Evolutionary conservation across 1,140 invertebrate species (phyloP).

Genomic region (Aleiodes sp.): DNA sequence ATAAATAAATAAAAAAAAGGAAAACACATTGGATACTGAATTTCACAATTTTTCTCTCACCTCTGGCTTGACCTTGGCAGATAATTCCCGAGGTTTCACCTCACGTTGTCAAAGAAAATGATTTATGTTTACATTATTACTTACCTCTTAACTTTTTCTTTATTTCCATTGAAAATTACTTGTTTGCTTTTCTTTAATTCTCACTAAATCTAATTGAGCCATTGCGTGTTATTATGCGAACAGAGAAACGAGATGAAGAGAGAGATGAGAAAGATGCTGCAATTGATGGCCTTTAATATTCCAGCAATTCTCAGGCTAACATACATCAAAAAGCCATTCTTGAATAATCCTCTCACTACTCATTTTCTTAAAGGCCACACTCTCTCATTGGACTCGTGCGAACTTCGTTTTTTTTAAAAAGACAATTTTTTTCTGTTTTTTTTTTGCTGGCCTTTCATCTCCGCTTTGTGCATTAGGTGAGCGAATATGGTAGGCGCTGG

Average conservation of each 20-base stretch:
- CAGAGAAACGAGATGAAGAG: background rate
- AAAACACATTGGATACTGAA: no score
- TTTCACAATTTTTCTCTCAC: no score
- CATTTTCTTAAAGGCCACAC: background rate
- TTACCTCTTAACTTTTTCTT: no score
- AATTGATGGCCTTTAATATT: conserved; percentile 16
- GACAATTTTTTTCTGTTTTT: no score
- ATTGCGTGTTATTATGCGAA: background rate
- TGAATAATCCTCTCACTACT: background rate
- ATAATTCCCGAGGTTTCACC: no score
- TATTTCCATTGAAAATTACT: background rate
- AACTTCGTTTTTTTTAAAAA: no score
- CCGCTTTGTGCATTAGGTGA: no score
- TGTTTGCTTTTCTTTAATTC: background rate
- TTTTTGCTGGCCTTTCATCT: no score
- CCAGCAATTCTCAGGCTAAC: background rate
- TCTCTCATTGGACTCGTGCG: background rate
- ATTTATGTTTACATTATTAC: no score
- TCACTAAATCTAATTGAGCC: background rate
- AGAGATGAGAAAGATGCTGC: background rate
- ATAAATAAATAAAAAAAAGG: no score
- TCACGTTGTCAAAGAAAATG: no score
- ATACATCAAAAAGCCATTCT: background rate
- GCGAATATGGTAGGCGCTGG: background rate
- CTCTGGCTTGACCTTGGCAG: no score